Evolutionary conservation across 2,113 vertebrate species (phyloP).

Genomic region (Gallinago jamesoni): DNA sequence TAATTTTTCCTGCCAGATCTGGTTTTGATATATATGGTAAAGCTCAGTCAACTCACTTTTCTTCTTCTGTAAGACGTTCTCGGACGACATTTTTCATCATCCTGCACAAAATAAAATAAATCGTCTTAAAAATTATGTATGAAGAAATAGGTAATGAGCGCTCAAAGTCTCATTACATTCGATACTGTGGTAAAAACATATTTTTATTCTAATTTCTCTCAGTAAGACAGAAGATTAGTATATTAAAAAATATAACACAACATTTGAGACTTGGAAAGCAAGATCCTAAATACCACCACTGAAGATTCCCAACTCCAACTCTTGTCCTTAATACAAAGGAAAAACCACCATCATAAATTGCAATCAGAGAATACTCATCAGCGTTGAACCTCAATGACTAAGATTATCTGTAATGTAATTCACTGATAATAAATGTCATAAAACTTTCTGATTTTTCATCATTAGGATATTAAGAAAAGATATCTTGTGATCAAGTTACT

Average conservation of each 20-base stretch:
- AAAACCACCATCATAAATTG: background rate
- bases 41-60: constrained; percentile 68
- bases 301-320: background rate
- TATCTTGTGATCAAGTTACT: background rate
- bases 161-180: background rate
- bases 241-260: background rate
- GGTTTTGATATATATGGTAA: background rate
- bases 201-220: background rate
- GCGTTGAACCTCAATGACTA: background rate
- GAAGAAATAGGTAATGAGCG: background rate
- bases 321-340: background rate
- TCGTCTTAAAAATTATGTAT: background rate
- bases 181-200: background rate
- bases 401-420: background rate
- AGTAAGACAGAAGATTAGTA: background rate
- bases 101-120: constrained; percentile 71
- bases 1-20: background rate
- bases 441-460: background rate
- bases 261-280: background rate
- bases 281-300: background rate
- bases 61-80: constrained; percentile 85
- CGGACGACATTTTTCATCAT: constrained; percentile 81
- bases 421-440: background rate
- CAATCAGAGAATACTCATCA: background rate
- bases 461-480: background rate